A percentile compares a stretch with the other conserved stretches of the same genome.
These are phyloP conservation scores for Macaca mulatta DNA, from an alignment of 2,113 vertebrate species.

Conservation along the genomic window DNA sequence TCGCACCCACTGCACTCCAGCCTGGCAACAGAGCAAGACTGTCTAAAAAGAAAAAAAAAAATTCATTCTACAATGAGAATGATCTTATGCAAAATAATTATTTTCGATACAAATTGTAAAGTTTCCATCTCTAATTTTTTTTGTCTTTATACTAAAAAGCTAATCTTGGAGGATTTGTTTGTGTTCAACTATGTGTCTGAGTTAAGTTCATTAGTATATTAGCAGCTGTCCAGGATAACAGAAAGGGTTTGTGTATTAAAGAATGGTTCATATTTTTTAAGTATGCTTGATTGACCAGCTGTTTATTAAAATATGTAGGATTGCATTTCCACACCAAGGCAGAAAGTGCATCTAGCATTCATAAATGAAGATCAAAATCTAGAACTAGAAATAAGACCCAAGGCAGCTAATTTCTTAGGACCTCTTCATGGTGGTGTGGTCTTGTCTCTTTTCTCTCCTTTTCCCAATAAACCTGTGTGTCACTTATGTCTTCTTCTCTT, in stretches of 20 bases:
- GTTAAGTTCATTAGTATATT: not conserved
- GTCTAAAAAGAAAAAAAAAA: not conserved
- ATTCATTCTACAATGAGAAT: not conserved
- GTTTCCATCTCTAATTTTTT: not conserved
- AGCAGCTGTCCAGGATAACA: not conserved
- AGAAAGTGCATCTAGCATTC: not conserved
- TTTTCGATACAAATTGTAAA: not conserved
- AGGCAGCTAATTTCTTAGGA: not conserved
- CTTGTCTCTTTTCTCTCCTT: not conserved
- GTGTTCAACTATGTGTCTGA: not conserved
- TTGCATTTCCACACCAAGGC: not conserved
- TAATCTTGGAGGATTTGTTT: not conserved
- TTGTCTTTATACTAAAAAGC: not conserved
- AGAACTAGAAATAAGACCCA: not conserved
- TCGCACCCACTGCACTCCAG: no score
- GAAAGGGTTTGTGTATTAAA: not conserved
- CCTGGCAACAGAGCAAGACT: no score
- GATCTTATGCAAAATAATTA: not conserved
- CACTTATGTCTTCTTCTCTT: not conserved
- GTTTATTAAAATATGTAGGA: not conserved
- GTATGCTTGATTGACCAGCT: not conserved
- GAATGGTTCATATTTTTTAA: not conserved
- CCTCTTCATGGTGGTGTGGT: not conserved
- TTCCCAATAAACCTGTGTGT: not conserved
- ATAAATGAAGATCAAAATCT: not conserved